Evolutionary conservation across 2,113 vertebrate species (phyloP).

Genomic region (Takifugu flavidus): DNA sequence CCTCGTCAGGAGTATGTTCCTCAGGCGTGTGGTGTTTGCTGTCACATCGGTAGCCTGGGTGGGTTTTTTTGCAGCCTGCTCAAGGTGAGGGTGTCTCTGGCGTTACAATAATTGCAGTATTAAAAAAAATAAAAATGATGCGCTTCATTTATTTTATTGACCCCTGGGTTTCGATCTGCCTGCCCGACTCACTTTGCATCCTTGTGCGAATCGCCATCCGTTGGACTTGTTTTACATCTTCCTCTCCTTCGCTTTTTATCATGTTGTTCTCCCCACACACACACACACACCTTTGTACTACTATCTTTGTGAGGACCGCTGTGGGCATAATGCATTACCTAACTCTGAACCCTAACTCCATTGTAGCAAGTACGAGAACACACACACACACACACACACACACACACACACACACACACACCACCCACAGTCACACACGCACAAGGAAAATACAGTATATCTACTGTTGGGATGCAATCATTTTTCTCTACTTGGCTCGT

Average conservation of each 20-base stretch:
- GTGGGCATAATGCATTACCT: no score
- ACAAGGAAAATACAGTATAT: conserved; percentile 59
- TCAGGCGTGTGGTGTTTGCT: conserved; percentile 17
- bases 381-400: neutral
- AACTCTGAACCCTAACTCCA: no score
- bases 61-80: conserved; percentile 28
- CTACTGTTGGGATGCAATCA: conserved; percentile 55
- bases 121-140: neutral
- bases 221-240: neutral
- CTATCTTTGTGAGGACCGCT: no score
- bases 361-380: no score
- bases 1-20: conserved; percentile 25
- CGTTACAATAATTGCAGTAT: conserved; percentile 1
- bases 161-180: neutral
- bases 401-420: neutral
- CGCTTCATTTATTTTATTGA: neutral
- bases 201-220: neutral
- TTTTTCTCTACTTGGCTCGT: conserved; percentile 51
- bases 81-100: conserved; percentile 37
- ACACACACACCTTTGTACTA: no score
- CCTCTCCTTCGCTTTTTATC: neutral
- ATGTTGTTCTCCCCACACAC: no score
- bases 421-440: neutral
- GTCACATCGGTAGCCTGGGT: conserved; percentile 23
- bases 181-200: neutral